Conservation (phyloP, 2,888 invertebrate species). For the Drosophila hawaiiensis region DNA sequence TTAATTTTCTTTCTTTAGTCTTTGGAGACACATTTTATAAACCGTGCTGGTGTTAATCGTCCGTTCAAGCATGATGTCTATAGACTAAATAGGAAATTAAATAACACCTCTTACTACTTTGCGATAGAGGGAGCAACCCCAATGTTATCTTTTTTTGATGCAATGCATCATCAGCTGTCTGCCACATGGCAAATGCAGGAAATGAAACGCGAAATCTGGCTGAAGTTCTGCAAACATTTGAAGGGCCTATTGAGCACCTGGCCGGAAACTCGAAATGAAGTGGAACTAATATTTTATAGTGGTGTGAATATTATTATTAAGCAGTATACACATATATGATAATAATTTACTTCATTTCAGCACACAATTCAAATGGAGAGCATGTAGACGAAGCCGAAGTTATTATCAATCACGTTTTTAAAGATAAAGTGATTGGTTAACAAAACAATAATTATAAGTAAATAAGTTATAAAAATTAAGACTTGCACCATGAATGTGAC, state of each 20-base stretch:
- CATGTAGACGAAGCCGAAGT: constrained; percentile 73
- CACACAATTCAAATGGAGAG: constrained; percentile 61
- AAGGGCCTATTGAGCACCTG: constrained; percentile 66
- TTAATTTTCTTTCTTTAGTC: constrained; percentile 46
- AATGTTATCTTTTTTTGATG: constrained; percentile 80
- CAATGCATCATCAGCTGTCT: constrained; percentile 67
- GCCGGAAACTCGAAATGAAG: constrained; percentile 76
- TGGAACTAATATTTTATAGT: constrained; percentile 76
- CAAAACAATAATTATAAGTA: background rate
- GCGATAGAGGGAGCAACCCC: constrained; percentile 83
- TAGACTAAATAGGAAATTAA: constrained; percentile 61
- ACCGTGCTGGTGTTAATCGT: constrained; percentile 81
- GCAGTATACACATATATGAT: background rate
- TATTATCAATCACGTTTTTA: constrained; percentile 42
- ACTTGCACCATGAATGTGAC: no score
- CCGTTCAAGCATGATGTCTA: constrained; percentile 82
- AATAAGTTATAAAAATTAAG: background rate
- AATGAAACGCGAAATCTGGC: constrained; percentile 80
- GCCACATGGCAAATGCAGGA: constrained; percentile 76
- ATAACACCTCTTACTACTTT: constrained; percentile 75
- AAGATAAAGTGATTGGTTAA: background rate
- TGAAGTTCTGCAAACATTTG: constrained; percentile 79
- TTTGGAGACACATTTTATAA: constrained; percentile 62
- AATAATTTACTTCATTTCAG: constrained; percentile 44
- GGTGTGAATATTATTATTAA: constrained; percentile 48